Evolutionary conservation across 2,888 invertebrate species (phyloP).

Genomic region (Lissonota sp.): DNA sequence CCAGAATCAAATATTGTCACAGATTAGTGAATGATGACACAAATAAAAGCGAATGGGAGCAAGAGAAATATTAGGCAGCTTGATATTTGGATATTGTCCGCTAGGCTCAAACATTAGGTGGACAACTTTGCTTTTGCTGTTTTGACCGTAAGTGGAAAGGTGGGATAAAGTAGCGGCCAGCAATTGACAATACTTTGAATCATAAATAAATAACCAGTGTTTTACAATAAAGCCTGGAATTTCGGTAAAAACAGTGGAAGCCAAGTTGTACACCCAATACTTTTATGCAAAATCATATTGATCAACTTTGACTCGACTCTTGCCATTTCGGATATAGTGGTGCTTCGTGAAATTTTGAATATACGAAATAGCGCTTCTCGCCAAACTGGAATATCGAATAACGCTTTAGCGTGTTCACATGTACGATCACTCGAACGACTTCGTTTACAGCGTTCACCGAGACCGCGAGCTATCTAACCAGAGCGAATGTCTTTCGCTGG

Average conservation of each 20-base stretch:
- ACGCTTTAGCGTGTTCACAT: constrained; percentile 16
- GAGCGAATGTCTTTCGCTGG: constrained; percentile 39
- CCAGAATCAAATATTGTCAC: constrained; percentile 25
- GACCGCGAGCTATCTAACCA: constrained; percentile 39
- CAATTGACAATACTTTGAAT: background rate
- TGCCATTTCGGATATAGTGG: background rate
- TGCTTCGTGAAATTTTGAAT: constrained; percentile 30
- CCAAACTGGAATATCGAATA: constrained; percentile 44
- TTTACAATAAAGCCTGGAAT: too few relatives aligned
- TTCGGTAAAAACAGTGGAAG: too few relatives aligned
- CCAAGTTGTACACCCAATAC: too few relatives aligned
- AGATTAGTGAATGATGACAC: background rate
- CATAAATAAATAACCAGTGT: too few relatives aligned
- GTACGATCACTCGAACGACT: constrained; percentile 52
- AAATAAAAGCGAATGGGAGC: constrained; percentile 9
- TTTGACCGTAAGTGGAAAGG: too few relatives aligned
- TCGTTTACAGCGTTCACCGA: constrained; percentile 46
- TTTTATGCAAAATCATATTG: too few relatives aligned
- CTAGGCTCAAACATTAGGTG: too few relatives aligned
- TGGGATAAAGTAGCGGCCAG: background rate
- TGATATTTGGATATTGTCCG: background rate
- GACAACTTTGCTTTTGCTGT: too few relatives aligned
- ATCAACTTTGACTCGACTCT: too few relatives aligned
- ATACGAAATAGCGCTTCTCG: constrained; percentile 25
- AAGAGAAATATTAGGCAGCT: background rate